These are phyloP conservation scores for Remorina albescens DNA, from an alignment of 2,797 vertebrate genomes.

Conservation along the genomic window DNA sequence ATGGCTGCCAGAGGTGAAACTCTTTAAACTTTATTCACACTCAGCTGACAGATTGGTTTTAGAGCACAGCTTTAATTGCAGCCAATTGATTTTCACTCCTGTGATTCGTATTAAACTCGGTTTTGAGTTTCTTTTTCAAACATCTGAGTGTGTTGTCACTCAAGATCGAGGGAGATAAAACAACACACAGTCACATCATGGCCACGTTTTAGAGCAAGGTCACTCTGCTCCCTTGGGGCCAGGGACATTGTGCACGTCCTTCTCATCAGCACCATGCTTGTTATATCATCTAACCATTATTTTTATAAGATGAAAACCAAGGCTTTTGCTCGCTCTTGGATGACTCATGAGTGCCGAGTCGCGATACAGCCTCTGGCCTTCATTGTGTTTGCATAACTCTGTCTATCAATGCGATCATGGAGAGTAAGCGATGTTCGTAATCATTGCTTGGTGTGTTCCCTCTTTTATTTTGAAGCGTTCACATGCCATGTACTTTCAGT, in stretches of 20 bases:
- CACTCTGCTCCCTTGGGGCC: slow-evolving; percentile 37
- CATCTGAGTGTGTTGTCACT: not conserved
- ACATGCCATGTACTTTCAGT: not conserved
- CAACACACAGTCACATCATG: not conserved
- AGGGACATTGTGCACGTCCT: slow-evolving; percentile 46
- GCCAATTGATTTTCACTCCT: slow-evolving; percentile 4
- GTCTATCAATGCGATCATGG: slow-evolving; percentile 24
- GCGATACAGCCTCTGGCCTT: slow-evolving; percentile 45
- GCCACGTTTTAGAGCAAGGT: slow-evolving; percentile 47
- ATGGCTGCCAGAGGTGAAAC: too few species aligned
- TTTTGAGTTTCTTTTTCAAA: not conserved
- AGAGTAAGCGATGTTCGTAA: not conserved
- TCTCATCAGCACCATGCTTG: slow-evolving; percentile 46
- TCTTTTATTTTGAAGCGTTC: not conserved
- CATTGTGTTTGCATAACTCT: slow-evolving; percentile 45
- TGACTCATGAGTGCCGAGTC: slow-evolving; percentile 55
- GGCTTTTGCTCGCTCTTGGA: slow-evolving; percentile 45
- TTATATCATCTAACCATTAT: slow-evolving; percentile 63
- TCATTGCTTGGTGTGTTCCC: too few species aligned
- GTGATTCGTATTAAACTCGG: slow-evolving; percentile 7
- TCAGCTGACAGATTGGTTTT: too few species aligned
- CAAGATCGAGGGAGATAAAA: slow-evolving; percentile 4
- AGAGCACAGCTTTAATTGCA: slow-evolving; percentile 18
- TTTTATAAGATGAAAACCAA: slow-evolving; percentile 66
- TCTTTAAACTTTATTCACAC: too few species aligned